Conservation (phyloP, 2,113 vertebrate genomes). For the Ibidorhyncha struthersii region DNA sequence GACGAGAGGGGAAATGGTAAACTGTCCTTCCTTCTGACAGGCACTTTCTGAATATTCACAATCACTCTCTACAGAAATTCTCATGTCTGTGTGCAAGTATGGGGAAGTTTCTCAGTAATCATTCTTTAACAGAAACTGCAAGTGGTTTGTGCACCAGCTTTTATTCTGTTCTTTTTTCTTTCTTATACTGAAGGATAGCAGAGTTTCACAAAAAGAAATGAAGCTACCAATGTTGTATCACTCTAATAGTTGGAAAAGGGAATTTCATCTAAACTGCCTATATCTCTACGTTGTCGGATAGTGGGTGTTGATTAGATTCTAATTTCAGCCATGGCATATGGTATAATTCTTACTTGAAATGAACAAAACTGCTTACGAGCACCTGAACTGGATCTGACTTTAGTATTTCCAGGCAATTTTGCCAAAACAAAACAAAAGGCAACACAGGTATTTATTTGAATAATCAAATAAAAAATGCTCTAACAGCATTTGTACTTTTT, state of each 20-base stretch:
- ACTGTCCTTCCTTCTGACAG: not conserved
- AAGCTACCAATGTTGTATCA: rapidly evolving
- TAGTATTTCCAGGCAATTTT: not conserved
- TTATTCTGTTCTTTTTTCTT: not conserved
- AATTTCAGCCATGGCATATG: not conserved
- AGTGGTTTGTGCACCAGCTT: not conserved
- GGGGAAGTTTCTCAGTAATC: not conserved
- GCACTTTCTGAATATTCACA: not conserved
- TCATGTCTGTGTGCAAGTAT: not conserved
- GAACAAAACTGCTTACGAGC: rapidly evolving
- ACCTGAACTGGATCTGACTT: not conserved
- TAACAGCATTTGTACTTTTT: not conserved
- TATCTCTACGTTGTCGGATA: not conserved
- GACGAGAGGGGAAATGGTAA: not conserved
- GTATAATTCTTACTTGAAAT: not conserved
- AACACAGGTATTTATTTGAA: not conserved
- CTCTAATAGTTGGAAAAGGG: not conserved
- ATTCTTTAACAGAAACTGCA: not conserved
- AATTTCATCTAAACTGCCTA: not conserved
- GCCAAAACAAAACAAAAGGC: not conserved
- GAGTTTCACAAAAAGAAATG: not conserved
- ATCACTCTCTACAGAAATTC: not conserved
- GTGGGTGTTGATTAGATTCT: not conserved
- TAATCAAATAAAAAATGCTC: not conserved
- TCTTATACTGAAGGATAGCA: not conserved